Percentiles rank a stretch among this genome's conserved stretches.
Conservation (phyloP, 2,888 invertebrate genomes). For the Hydrotaea diabolus region DNA sequence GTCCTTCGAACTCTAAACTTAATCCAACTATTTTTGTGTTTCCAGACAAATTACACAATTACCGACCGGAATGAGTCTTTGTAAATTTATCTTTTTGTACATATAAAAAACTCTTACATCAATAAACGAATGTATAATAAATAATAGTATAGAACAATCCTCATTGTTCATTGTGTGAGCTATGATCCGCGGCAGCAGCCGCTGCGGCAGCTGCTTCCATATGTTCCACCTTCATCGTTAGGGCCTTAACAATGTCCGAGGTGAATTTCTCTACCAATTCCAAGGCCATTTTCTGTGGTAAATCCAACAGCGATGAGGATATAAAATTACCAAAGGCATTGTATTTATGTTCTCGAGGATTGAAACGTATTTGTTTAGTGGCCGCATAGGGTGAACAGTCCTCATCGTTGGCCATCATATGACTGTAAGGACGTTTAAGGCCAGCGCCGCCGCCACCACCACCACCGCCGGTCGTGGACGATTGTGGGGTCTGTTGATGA, state of each 20-base stretch:
- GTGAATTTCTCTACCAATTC: slow-evolving; percentile 79
- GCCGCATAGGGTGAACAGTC: not conserved
- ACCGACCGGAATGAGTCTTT: no score
- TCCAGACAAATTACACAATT: no score
- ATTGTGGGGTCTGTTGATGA: not conserved
- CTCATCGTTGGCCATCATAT: not conserved
- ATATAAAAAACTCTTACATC: not conserved
- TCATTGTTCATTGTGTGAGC: slow-evolving; percentile 21
- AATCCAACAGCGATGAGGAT: slow-evolving; percentile 77
- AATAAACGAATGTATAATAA: slow-evolving; percentile 20
- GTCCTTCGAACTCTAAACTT: no score
- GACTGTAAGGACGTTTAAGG: slow-evolving; percentile 4
- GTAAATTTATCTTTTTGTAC: no score
- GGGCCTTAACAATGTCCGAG: slow-evolving; percentile 76
- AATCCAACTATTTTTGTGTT: no score
- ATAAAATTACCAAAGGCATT: slow-evolving; percentile 79
- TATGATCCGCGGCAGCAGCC: not conserved
- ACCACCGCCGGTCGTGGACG: not conserved
- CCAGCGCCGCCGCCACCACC: not conserved
- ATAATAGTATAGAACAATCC: not conserved
- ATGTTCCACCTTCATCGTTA: slow-evolving; percentile 72
- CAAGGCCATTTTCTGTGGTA: slow-evolving; percentile 76
- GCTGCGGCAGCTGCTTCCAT: slow-evolving; percentile 6
- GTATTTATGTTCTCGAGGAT: slow-evolving; percentile 68
- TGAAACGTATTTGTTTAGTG: slow-evolving; percentile 54